Percentiles rank a stretch among this genome's conserved stretches.
Conservation (phyloP, 2,888 invertebrate genomes). For the Agrenia bidenticulata region DNA sequence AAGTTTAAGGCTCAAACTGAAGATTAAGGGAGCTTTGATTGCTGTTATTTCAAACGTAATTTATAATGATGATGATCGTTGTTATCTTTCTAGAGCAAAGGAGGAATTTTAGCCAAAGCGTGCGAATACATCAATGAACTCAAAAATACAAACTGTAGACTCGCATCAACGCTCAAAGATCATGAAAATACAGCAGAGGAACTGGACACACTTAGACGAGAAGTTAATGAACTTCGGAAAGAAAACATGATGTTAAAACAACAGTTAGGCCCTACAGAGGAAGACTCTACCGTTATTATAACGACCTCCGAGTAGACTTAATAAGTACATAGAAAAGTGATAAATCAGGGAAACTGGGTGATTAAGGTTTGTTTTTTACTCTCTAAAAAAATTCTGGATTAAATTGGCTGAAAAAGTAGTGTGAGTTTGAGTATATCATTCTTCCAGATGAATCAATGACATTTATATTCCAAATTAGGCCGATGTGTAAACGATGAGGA, state of each 20-base stretch:
- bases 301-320: slow-evolving; percentile 44
- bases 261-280: slow-evolving; percentile 59
- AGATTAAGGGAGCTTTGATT: too few species aligned
- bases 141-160: slow-evolving; percentile 73
- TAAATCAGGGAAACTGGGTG: too few species aligned
- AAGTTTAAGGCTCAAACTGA: too few species aligned
- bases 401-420: too few species aligned
- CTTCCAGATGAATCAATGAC: too few species aligned
- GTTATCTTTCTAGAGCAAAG: slow-evolving; percentile 72
- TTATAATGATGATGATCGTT: neutral
- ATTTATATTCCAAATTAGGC: too few species aligned
- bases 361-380: too few species aligned
- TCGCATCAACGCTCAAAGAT: slow-evolving; percentile 66
- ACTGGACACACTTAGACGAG: slow-evolving; percentile 69
- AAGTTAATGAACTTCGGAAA: slow-evolving; percentile 70
- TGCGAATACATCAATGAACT: slow-evolving; percentile 91
- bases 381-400: too few species aligned
- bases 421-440: too few species aligned
- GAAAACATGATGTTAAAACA: slow-evolving; percentile 73
- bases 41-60: too few species aligned
- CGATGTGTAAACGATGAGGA: too few species aligned
- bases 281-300: slow-evolving; percentile 49
- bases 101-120: slow-evolving; percentile 91
- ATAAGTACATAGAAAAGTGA: neutral
- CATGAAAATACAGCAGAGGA: slow-evolving; percentile 72